phyloP scores from a whole-genome alignment of 2,113 vertebrate genomes.

The Chionomys nivalis region DNA sequence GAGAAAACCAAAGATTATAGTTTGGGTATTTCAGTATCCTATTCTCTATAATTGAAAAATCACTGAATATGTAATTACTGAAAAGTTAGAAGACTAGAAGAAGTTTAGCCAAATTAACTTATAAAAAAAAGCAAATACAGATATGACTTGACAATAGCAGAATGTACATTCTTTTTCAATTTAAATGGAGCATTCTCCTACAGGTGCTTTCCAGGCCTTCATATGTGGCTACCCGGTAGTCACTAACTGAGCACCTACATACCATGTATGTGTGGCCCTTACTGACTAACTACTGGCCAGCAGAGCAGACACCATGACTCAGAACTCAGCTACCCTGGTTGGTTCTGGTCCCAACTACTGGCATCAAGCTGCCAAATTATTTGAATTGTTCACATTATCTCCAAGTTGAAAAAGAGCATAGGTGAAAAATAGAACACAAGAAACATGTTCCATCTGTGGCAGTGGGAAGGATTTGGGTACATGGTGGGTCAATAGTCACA shows the following conservation, averaged over 20 bases:
- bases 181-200: background rate
- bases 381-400: background rate
- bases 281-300: background rate
- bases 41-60: background rate
- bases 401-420: background rate
- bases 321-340: background rate
- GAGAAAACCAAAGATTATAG: background rate
- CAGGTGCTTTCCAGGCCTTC: background rate
- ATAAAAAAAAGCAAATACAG: background rate
- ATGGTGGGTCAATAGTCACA: background rate
- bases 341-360: no score
- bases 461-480: background rate
- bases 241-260: background rate
- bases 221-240: background rate
- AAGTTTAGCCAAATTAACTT: background rate
- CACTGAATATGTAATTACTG: background rate
- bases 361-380: no score
- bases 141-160: background rate
- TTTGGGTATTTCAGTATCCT: background rate
- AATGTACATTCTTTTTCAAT: no score
- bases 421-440: background rate
- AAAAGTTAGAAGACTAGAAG: background rate
- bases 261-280: background rate
- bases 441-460: accelerated
- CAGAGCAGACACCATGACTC: background rate